Conservation (phyloP, 2,113 vertebrate genomes). For the Potamarius usumacintae region DNA sequence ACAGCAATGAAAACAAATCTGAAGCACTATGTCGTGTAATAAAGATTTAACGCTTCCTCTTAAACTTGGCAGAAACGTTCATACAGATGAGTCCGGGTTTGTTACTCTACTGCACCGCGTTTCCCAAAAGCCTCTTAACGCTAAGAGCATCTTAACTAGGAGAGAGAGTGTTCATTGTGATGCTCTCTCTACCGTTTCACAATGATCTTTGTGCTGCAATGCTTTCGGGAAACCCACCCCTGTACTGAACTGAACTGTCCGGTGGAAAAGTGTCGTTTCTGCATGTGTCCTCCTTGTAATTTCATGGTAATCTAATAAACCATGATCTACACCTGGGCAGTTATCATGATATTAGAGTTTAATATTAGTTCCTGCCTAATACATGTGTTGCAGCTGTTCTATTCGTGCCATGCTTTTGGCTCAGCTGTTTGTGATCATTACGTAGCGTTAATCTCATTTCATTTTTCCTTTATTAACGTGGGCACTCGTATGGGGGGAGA, state of each 20-base stretch:
- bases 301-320: neutral
- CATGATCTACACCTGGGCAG: neutral
- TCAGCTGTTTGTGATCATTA: neutral
- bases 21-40: neutral
- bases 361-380: neutral
- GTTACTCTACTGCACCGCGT: neutral
- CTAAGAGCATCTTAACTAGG: too few species aligned
- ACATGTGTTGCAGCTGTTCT: neutral
- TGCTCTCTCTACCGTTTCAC: too few species aligned
- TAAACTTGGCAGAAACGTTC: neutral
- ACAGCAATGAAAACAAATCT: neutral
- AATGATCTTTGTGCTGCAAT: too few species aligned
- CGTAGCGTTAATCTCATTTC: neutral
- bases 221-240: too few species aligned
- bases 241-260: too few species aligned
- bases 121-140: too few species aligned
- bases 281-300: neutral
- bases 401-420: neutral
- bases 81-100: neutral
- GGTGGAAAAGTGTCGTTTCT: neutral
- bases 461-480: neutral
- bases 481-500: neutral
- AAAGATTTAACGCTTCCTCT: neutral
- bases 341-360: neutral
- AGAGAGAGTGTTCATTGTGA: too few species aligned